Evolutionary conservation across 23 tunicate genomes (phyloP), one percentile per base, ranked within the genome.

Genomic region (Trididemnum nubilum): DNA sequence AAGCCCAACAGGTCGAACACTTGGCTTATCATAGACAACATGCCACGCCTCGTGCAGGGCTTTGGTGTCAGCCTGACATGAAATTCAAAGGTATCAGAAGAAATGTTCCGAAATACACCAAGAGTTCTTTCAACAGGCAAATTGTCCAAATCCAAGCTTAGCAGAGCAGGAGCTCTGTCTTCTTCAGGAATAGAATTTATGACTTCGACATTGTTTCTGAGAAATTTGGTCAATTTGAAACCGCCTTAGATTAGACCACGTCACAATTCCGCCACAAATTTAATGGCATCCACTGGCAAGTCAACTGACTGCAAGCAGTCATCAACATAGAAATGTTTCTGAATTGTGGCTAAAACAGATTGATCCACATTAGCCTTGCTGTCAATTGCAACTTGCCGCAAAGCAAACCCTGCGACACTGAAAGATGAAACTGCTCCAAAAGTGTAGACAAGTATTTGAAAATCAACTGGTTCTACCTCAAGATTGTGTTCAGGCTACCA

Each of bases 11-110:
- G 80, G 36, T 83, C 87, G 35, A 23, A 83, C 2, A 73, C 15
- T 69, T 81, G 85, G 37, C 78, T 70, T 4, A 81, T 35, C 75
- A 66, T 81, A 3, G 85, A 81, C 36, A 81, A 65, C 38, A 81
- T 70, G 24, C 85, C 78, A 30, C 65, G 85, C 2, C 85, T n/a
- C 29, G 85, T 81, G 29, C 54, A 70, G 22, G 85, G 78, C 78
- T 40, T 81, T 29, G 38, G 29, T 27, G 27, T 44, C 9, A 81
- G 7, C 1, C 73, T 49, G 18, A 81, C 85, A 12, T 70, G 59
- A 2, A 71, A 18, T 31, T 70, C 78, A 31, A 81, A 81, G 38
- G 3, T 2, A 30, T 81, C 85, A 3, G 64, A 31, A 7, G 24
- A 36, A 26, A 71, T 23, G 64, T 74, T 74, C 80, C 80, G 40